Conservation (phyloP, 1,140 invertebrate genomes). For the Drosophila simulans region DNA sequence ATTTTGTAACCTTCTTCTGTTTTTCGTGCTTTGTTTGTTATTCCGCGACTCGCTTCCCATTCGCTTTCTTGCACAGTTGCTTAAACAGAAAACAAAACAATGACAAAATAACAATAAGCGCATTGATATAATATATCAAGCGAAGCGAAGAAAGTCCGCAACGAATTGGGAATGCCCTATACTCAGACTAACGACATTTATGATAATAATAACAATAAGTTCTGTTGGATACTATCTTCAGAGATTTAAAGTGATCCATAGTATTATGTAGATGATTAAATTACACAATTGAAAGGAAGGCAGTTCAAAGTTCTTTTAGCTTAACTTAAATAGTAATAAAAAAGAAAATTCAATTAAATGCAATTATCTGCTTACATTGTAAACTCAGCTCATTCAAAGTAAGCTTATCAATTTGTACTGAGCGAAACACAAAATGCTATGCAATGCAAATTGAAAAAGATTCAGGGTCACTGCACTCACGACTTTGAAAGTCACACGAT, state of each 20-base stretch:
- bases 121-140: conserved; percentile 36
- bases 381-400: not conserved
- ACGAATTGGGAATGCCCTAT: conserved; percentile 5
- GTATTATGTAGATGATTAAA: too few species aligned
- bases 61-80: conserved; percentile 56
- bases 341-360: not conserved
- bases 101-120: conserved; percentile 32
- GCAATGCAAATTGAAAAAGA: conserved; percentile 25
- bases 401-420: conserved; percentile 14
- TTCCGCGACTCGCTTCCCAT: conserved; percentile 38
- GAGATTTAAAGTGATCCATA: too few species aligned
- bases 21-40: conserved; percentile 44
- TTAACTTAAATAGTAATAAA: not conserved
- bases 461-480: conserved; percentile 69
- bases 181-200: too few species aligned
- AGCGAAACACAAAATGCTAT: not conserved
- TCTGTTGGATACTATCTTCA: not conserved
- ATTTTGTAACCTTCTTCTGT: conserved; percentile 67
- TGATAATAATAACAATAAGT: too few species aligned
- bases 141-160: conserved; percentile 24
- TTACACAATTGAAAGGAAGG: too few species aligned
- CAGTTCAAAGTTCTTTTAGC: too few species aligned
- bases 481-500: conserved; percentile 14
- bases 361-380: not conserved
- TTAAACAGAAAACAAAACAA: conserved; percentile 38